phyloP scores from a whole-genome alignment of 2,113 vertebrate species.

The Calyptomena viridis region DNA sequence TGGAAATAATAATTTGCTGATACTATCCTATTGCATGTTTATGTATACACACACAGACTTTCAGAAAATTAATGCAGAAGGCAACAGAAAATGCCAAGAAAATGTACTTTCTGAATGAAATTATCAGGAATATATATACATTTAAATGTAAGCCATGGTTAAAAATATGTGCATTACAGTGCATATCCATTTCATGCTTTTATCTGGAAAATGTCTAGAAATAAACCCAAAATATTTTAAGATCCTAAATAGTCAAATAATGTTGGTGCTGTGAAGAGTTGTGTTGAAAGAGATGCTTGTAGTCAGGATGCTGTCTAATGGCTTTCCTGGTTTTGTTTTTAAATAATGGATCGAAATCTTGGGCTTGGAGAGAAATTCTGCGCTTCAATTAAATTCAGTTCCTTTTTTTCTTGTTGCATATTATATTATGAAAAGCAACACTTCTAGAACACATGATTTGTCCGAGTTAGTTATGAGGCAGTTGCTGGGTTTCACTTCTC shows the following conservation, averaged over 20 bases:
- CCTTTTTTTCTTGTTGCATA: not conserved
- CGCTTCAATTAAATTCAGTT: not conserved
- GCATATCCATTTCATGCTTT: not conserved
- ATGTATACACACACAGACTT: rapidly evolving
- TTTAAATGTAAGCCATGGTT: not conserved
- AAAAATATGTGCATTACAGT: not conserved
- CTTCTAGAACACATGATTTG: not conserved
- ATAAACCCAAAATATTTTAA: not conserved
- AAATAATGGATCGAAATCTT: not conserved
- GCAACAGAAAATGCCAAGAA: not conserved
- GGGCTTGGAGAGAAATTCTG: not conserved
- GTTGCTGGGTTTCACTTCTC: not conserved
- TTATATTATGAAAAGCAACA: not conserved
- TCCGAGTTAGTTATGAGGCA: not conserved
- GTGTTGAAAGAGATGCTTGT: not conserved
- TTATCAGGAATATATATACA: not conserved
- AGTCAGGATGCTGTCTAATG: not conserved
- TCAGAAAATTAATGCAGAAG: not conserved
- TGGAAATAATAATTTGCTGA: not conserved
- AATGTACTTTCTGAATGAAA: not conserved
- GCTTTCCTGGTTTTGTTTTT: not conserved
- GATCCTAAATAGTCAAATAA: not conserved
- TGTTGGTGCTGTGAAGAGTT: not conserved
- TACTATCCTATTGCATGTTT: not conserved
- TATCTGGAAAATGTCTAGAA: not conserved